phyloP scores from a whole-genome alignment of 2,888 invertebrate species.

The Venustoraphidia nigricollis region DNA sequence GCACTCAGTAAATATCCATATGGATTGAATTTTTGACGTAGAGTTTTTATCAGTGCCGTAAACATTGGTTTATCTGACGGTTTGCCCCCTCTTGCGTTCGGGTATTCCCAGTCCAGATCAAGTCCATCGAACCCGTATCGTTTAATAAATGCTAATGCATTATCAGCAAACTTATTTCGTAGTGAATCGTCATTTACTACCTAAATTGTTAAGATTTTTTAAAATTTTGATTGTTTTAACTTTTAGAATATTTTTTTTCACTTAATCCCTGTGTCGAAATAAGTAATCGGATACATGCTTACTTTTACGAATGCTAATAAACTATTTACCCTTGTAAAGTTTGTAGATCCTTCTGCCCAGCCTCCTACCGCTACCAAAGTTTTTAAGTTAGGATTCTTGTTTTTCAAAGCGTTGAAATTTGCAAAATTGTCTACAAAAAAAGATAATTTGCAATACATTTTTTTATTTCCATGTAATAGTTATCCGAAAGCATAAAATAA shows the following conservation, averaged over 20 bases:
- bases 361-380: slow-evolving; percentile 29
- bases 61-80: slow-evolving; percentile 23
- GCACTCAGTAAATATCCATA: no score
- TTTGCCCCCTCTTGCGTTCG: slow-evolving; percentile 32
- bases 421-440: slow-evolving; percentile 2
- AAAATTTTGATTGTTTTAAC: no score
- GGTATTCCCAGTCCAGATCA: slow-evolving; percentile 50
- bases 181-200: slow-evolving; percentile 25
- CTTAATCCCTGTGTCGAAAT: slow-evolving; percentile 7
- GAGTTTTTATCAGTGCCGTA: no score
- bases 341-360: slow-evolving; percentile 33
- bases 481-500: no score
- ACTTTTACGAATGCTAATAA: no score
- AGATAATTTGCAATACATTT: no score
- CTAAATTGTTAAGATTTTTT: slow-evolving; percentile 15
- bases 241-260: no score
- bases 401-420: slow-evolving; percentile 25
- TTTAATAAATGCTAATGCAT: slow-evolving; percentile 31
- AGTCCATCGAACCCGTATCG: slow-evolving; percentile 42
- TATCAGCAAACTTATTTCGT: slow-evolving; percentile 33
- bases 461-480: no score
- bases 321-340: slow-evolving; percentile 23
- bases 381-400: slow-evolving; percentile 26
- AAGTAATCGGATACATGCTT: slow-evolving; percentile 13
- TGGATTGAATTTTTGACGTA: no score